Evolutionary conservation across 2,888 invertebrate species (phyloP).

Genomic region (Podabrus alpinus): DNA sequence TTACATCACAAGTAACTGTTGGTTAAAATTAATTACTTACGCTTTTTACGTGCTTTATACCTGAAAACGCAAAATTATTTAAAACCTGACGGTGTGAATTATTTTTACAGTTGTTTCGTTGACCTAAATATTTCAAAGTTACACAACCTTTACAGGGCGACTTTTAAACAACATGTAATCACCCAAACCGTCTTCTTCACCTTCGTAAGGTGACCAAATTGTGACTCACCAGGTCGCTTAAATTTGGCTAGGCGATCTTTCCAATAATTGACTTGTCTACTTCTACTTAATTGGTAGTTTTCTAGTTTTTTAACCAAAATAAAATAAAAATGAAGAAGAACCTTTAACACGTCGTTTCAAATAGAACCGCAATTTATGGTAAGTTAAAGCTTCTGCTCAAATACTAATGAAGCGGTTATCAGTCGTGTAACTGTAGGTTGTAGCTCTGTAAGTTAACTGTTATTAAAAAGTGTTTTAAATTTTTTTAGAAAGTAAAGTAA

Average conservation of each 20-base stretch:
- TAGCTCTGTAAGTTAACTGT: neutral
- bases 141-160: neutral
- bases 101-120: neutral
- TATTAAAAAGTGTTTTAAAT: neutral
- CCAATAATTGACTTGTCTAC: neutral
- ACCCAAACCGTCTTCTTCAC: neutral
- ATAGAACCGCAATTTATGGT: neutral
- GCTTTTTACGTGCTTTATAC: neutral
- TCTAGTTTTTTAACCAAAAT: neutral
- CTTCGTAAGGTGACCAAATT: neutral
- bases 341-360: neutral
- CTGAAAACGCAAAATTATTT: neutral
- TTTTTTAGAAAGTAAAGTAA: neutral
- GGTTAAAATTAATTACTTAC: neutral
- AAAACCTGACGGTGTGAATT: neutral
- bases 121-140: neutral
- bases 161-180: neutral
- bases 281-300: neutral
- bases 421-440: neutral
- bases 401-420: neutral
- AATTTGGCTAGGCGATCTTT: neutral
- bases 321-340: neutral
- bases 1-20: neutral
- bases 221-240: neutral
- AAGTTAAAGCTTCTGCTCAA: neutral